phyloP scores from a whole-genome alignment of 2,888 invertebrate genomes.

The Cryptocephalus primarius region DNA sequence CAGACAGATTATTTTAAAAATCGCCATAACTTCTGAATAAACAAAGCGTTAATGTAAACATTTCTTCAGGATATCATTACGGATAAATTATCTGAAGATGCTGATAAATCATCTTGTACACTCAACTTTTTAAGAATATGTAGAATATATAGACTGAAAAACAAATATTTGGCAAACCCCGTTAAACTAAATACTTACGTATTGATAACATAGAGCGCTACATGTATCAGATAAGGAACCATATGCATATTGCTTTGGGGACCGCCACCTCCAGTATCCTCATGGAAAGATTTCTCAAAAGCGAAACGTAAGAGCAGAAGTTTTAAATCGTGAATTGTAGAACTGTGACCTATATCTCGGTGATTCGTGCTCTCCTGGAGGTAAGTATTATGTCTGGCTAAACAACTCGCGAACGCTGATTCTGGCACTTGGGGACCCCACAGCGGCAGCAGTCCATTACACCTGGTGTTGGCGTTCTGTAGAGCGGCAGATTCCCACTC shows the following conservation, averaged over 20 bases:
- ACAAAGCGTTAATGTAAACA: no score
- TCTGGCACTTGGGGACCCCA: constrained; percentile 95
- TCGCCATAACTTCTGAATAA: background rate
- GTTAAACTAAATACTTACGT: constrained; percentile 46
- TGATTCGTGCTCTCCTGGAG: constrained; percentile 61
- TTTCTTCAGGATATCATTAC: no score
- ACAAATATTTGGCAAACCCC: no score
- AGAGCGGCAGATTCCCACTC: constrained; percentile 98
- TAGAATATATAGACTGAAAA: no score
- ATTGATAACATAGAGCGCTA: constrained; percentile 88
- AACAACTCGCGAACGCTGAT: constrained; percentile 84
- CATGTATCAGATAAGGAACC: constrained; percentile 86
- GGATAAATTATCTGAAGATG: no score
- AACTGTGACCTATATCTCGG: constrained; percentile 67
- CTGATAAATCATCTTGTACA: no score
- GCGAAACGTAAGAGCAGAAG: constrained; percentile 80
- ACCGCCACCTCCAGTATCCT: constrained; percentile 94
- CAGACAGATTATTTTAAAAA: background rate
- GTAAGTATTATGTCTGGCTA: constrained; percentile 85
- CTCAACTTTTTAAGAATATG: background rate
- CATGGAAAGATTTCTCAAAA: constrained; percentile 91
- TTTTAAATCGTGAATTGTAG: constrained; percentile 89
- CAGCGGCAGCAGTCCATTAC: constrained; percentile 90
- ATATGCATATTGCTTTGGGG: constrained; percentile 96
- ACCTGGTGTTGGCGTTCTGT: constrained; percentile 95